These are phyloP conservation scores for Tragelaphus eurycerus DNA, from an alignment of 2,797 vertebrate genomes.

Conservation along the genomic window DNA sequence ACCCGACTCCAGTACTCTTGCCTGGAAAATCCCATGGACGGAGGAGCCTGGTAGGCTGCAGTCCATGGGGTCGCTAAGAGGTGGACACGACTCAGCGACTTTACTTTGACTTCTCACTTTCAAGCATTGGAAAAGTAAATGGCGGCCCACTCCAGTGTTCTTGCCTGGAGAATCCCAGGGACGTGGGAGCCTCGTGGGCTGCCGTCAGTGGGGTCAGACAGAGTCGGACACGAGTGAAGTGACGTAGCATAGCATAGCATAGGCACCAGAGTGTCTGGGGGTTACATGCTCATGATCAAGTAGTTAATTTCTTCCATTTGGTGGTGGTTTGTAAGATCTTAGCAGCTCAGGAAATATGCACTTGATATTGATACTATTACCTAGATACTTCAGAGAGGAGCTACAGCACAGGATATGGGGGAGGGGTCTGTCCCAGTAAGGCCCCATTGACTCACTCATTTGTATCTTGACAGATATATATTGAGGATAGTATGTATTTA, in stretches of 20 bases:
- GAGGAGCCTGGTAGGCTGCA: too few relatives aligned
- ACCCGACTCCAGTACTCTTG: too few relatives aligned
- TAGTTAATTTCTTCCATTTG: background rate
- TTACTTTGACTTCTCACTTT: too few relatives aligned
- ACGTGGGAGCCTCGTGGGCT: too few relatives aligned
- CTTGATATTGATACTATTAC: background rate
- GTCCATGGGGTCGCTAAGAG: too few relatives aligned
- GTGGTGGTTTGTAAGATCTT: background rate
- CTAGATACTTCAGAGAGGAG: background rate
- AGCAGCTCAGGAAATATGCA: background rate
- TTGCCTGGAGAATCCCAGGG: too few relatives aligned
- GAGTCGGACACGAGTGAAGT: too few relatives aligned
- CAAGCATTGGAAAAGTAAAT: too few relatives aligned
- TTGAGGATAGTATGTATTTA: background rate
- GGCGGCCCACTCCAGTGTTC: too few relatives aligned
- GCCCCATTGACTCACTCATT: background rate
- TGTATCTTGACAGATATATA: background rate
- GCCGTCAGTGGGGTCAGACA: too few relatives aligned
- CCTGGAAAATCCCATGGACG: too few relatives aligned
- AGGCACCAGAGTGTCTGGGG: background rate
- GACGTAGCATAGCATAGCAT: background rate
- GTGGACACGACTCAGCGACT: too few relatives aligned
- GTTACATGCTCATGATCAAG: background rate
- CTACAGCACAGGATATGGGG: background rate
- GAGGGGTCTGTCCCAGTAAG: background rate